Evolutionary conservation across 2,888 invertebrate species (phyloP), one percentile per base, ranked within the genome.

Genomic region (Dorcus hopei): DNA sequence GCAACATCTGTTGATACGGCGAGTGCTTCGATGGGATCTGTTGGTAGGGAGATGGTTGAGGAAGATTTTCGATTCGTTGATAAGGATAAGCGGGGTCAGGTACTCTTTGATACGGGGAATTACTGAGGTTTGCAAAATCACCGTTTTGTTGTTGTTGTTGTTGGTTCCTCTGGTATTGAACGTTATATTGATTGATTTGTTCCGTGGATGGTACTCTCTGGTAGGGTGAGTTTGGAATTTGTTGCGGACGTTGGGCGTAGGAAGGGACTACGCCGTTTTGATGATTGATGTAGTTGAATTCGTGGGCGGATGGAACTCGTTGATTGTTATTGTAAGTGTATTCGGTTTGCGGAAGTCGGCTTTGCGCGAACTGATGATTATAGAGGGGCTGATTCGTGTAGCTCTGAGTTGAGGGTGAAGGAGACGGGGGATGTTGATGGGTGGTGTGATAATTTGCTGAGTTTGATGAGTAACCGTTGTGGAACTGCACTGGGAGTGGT

Each of bases 1-100:
- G 80, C 4, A 85, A 83, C 40, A 85, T 80, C 68, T 85, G 87
- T 74, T 88, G 88, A 69, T 89, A 89, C 0, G 87, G 84, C 2
- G 62, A 61, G 45, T 59, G 56, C 8, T 14, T 54, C 51, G 41
- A 72, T 50, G 76, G 77, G 19, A 77, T 73, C n/a, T 74, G 75
- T 54, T 77, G 79, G 61, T 79, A 79, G 49, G 78, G 77, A 14
- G 43, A 41, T 7, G 45, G 14, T 38, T 14, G 9, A 14, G 9
- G 14, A 9, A 49, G 49, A 39, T 53, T 5, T 3, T 72, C 61
- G 72, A 74, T 64, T 57, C 78, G 64, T 63, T 76, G 72, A 72
- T 81, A 72, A 75, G 79, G 66, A 73, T 77, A 54, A 39, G 58
- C 54, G 2, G 61, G 49, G 56, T 60, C 58, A 42, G 71, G 68